Evolutionary conservation across 2,797 vertebrate genomes (phyloP), one percentile per base, ranked within the genome.

Genomic region (Xiphorhynchus erythropygius): DNA sequence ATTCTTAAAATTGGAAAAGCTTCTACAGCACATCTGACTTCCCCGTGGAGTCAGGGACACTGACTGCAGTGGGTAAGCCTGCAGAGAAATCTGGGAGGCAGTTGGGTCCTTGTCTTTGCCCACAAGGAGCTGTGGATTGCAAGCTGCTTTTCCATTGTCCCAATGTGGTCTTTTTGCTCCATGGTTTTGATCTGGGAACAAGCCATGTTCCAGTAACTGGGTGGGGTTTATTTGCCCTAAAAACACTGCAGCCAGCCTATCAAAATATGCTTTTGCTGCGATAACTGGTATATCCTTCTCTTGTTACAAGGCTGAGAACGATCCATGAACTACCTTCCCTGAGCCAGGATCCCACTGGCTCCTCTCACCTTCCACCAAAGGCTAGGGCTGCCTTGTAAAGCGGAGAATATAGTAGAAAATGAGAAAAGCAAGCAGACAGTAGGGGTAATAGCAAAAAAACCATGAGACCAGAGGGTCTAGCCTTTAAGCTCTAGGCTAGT

Each of bases 371-470:
- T 91, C 92, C 92, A 85, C 86, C 78, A 90, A 94, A 87, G 85
- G 69, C 69, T 79, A 63, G 71, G 71, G 87, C 89, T 95, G 86
- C 86, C 71, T 83, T 8, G 1, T 56, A 88, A 93, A 92, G 92
- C 89, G 87, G 49, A 94, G 84, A 87, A 35, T 37, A 76, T 0
- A 87, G 94, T 7, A 86, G 74, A 84, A 96, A 94, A 93, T 57
- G 87, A 93, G 89, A 85, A 95, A 94, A 96, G 92, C 84, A 96
- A 96, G 91, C 84, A 94, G 90, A 94, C 57, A 92, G 85, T 28
- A 93, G 76, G 69, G 75, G 80, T 39, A 87, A 74, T 2, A 94
- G 84, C 70, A 85, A 84, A 92, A 93, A 92, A 97, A 96, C 87
- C 3, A 24, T 14, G 47, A 87, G 80, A 92, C 47, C 60, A 71